Evolutionary conservation across 2,797 vertebrate species (phyloP).

Genomic region (Anomalospiza imberbis): DNA sequence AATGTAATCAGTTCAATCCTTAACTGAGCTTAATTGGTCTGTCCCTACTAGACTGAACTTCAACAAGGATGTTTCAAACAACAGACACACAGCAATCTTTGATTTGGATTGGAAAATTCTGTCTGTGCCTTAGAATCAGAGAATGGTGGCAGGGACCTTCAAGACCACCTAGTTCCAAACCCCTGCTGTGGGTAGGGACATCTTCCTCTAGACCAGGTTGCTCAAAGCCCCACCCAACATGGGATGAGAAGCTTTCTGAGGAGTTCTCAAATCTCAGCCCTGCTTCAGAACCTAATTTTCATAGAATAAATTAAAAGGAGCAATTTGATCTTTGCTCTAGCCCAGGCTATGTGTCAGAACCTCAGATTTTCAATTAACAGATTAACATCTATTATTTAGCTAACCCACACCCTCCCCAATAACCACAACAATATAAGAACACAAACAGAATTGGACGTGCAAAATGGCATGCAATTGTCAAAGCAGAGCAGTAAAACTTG

Average conservation of each 20-base stretch:
- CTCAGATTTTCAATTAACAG: not conserved
- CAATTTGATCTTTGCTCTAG: not conserved
- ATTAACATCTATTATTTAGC: not conserved
- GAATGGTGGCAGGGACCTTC: not conserved
- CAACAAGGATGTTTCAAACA: not conserved
- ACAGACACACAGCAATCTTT: not conserved
- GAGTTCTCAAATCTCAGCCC: not conserved
- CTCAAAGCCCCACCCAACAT: not conserved
- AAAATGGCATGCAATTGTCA: not conserved
- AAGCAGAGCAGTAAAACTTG: not conserved
- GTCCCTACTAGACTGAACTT: not conserved
- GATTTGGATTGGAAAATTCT: not conserved
- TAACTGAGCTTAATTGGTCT: not conserved
- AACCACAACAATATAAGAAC: not conserved
- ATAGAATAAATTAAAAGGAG: not conserved
- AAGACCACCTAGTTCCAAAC: not conserved
- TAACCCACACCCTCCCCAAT: not conserved
- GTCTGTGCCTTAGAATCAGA: not conserved
- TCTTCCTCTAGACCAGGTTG: not conserved
- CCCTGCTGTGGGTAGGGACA: no score
- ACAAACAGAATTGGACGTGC: not conserved
- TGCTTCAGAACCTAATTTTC: not conserved
- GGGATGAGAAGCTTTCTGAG: not conserved
- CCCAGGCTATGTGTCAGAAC: not conserved
- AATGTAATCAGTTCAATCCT: not conserved